Base-by-base conservation (phyloP, 2,113 vertebrate species). In the Rhinichthys klamathensis region DNA sequence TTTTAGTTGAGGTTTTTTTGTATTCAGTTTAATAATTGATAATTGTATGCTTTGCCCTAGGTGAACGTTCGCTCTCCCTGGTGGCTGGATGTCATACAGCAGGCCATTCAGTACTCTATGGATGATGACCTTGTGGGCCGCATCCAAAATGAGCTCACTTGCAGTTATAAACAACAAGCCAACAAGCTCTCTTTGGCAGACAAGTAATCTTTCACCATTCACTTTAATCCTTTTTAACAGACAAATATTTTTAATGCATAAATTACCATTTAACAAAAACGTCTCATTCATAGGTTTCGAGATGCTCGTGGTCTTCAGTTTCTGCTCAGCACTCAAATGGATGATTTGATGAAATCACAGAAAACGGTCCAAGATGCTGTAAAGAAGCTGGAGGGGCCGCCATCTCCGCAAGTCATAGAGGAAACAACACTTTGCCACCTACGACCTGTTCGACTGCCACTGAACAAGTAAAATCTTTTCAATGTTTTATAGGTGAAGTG, bases 41-140 rank as follows among this genome's bases (percentile, higher is more conserved):
- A 46, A 13, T 9, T 16, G 13, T 69, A 11, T 35, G 35, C 3
- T 77, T 10, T 79, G 25, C 21, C 80, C 3, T 60, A 95, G 95
- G 94, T 95, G 2, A 93, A 95, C 41, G 87, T 94, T 54, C 93
- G 91, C n/a, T 94, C 96, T 88, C 97, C 97, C 79, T 99, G 98
- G 98, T 99, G 98, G 98, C 90, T 99, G 87, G 97, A 99, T 49
- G 95, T 98, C 15, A 95, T 98, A 82, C 96, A 97, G 87, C 94
- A 91, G 91, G 94, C 97, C 18, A 94, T 96, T 85, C 95, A 97
- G 49, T 95, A 95, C 92, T 92, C 95, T 76, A 90, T 94, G 0
- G 97, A 98, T 15, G 98, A 99, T 1, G 98, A 99, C 10, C 96
- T 99, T 88, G 96, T 96, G 87, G 95, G 95, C 4, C 95, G 98